Conservation (phyloP, 1,140 invertebrate genomes). For the Solen grandis region DNA sequence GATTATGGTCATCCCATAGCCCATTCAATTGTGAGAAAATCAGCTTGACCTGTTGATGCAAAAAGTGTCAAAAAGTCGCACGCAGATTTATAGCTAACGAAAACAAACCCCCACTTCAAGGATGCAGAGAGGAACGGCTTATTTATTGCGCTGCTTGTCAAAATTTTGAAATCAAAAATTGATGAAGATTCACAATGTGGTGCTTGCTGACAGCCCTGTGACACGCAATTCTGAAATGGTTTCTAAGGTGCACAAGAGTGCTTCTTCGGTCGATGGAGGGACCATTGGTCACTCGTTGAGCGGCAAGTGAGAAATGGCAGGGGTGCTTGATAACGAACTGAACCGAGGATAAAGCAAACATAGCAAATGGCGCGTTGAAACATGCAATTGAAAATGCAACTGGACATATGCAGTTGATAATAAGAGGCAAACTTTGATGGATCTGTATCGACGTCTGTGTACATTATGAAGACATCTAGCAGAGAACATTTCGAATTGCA, state of each 20-base stretch:
- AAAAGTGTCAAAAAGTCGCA: slow-evolving; percentile 42
- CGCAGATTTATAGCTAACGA: slow-evolving; percentile 36
- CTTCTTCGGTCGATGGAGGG: no score
- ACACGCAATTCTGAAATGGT: not conserved
- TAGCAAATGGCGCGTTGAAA: slow-evolving; percentile 33
- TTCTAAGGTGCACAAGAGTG: no score
- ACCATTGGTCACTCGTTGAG: not conserved
- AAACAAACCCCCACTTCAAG: slow-evolving; percentile 28
- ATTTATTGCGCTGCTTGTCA: slow-evolving; percentile 54
- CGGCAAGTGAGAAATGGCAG: not conserved
- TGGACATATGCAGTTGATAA: slow-evolving; percentile 55
- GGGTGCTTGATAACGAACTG: slow-evolving; percentile 36
- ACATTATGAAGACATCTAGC: slow-evolving; percentile 27
- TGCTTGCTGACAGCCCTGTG: slow-evolving; percentile 19
- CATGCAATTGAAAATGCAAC: slow-evolving; percentile 51
- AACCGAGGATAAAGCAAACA: slow-evolving; percentile 40
- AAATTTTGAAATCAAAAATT: slow-evolving; percentile 56
- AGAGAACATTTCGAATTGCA: slow-evolving; percentile 5
- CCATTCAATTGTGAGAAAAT: slow-evolving; percentile 41
- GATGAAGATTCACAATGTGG: slow-evolving; percentile 40
- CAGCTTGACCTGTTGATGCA: slow-evolving; percentile 53
- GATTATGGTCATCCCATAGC: slow-evolving; percentile 35
- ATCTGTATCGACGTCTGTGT: slow-evolving; percentile 18
- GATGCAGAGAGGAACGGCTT: slow-evolving; percentile 11
- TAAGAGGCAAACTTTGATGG: slow-evolving; percentile 46